Evolutionary conservation across 1,140 invertebrate species (phyloP).

Genomic region (Caenorhabditis latens): DNA sequence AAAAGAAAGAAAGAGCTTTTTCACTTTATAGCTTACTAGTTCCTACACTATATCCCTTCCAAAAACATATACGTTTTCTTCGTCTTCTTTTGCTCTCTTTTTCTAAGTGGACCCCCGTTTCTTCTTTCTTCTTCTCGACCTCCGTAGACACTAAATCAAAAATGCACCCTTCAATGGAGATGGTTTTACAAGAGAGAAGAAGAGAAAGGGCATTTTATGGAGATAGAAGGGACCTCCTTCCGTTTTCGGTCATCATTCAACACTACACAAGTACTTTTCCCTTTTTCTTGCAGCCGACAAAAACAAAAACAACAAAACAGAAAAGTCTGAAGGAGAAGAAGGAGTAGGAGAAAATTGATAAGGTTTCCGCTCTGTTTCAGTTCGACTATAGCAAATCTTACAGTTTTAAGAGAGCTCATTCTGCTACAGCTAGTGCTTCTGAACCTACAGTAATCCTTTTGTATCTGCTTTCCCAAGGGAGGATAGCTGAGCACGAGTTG

Average conservation of each 20-base stretch:
- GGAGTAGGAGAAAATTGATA: neutral
- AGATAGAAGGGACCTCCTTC: neutral
- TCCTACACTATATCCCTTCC: constrained; percentile 26
- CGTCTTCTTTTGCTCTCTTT: neutral
- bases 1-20: neutral
- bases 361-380: neutral
- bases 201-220: neutral
- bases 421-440: too few relatives aligned
- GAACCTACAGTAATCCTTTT: too few relatives aligned
- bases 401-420: too few relatives aligned
- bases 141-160: constrained; percentile 48
- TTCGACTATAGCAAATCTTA: too few relatives aligned
- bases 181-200: constrained; percentile 41
- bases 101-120: constrained; percentile 17
- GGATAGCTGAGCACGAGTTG: too few relatives aligned
- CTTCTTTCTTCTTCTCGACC: constrained; percentile 15
- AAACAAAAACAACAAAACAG: constrained; percentile 8
- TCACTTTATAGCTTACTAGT: constrained; percentile 51
- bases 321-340: neutral
- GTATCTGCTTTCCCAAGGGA: too few relatives aligned
- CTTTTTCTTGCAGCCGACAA: neutral
- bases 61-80: constrained; percentile 49
- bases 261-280: neutral
- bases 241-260: neutral
- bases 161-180: constrained; percentile 41